These are phyloP conservation scores for Macroramphosus scolopax DNA, from an alignment of 2,797 vertebrate genomes.

Conservation along the genomic window DNA sequence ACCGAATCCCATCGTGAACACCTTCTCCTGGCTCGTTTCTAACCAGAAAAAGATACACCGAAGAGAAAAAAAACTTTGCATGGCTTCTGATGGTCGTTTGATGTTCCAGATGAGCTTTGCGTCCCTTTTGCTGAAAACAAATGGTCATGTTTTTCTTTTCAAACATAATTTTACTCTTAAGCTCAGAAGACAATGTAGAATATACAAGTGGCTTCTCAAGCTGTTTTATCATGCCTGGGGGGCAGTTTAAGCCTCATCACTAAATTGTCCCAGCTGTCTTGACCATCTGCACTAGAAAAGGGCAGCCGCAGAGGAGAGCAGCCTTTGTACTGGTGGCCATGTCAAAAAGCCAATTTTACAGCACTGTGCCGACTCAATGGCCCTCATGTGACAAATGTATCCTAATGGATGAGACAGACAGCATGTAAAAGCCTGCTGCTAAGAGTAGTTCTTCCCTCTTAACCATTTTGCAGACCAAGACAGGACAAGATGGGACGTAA, in stretches of 20 bases:
- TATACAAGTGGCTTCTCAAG: slow-evolving; percentile 73
- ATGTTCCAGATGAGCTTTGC: slow-evolving; percentile 4
- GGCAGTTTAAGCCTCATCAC: slow-evolving; percentile 79
- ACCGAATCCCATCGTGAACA: slow-evolving; percentile 27
- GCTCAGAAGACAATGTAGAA: slow-evolving; percentile 52
- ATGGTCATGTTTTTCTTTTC: slow-evolving; percentile 48
- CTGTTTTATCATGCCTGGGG: slow-evolving; percentile 79
- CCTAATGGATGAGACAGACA: slow-evolving; percentile 78
- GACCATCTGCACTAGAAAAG: slow-evolving; percentile 82
- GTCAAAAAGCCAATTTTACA: slow-evolving; percentile 82
- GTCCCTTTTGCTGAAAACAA: slow-evolving; percentile 36
- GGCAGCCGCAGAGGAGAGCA: slow-evolving; percentile 53
- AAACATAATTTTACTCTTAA: slow-evolving; percentile 59
- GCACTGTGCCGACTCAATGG: slow-evolving; percentile 72
- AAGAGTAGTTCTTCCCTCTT: slow-evolving; percentile 53
- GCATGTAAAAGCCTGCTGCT: slow-evolving; percentile 73
- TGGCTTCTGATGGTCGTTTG: slow-evolving; percentile 16
- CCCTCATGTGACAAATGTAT: slow-evolving; percentile 76
- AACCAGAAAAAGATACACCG: slow-evolving; percentile 2
- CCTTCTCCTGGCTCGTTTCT: slow-evolving; percentile 22
- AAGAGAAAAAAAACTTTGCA: slow-evolving; percentile 20
- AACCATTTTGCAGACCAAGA: slow-evolving; percentile 62
- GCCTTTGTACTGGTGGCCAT: slow-evolving; percentile 81
- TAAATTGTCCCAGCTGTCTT: slow-evolving; percentile 85
- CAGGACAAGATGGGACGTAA: slow-evolving; percentile 61